Evolutionary conservation across 1,140 invertebrate genomes (phyloP).

Genomic region (Rhagoletis zephyria): DNA sequence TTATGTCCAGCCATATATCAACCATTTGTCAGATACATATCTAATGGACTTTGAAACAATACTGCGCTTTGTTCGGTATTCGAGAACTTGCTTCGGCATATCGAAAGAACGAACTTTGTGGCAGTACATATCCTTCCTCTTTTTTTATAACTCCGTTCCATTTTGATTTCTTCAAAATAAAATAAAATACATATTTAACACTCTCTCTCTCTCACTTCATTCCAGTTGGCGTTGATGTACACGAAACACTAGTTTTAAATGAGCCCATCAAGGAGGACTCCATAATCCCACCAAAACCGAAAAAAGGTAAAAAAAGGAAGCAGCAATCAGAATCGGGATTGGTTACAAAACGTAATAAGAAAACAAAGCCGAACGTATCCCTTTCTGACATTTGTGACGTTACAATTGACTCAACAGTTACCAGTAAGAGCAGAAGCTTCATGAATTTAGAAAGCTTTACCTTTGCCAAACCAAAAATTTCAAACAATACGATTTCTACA

Average conservation of each 20-base stretch:
- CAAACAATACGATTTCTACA: not conserved
- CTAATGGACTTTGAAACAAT: no score
- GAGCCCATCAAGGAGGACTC: not conserved
- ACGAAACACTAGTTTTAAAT: conserved; percentile 4
- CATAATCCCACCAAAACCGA: not conserved
- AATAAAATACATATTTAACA: not conserved
- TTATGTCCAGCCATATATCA: no score
- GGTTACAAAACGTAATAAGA: not conserved
- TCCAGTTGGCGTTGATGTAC: conserved; percentile 40
- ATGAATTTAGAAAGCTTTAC: conserved; percentile 36
- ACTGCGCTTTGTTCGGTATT: no score
- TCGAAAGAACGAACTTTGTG: no score
- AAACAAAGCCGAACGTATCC: not conserved
- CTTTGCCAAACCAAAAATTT: conserved; percentile 14
- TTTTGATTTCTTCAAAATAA: no score
- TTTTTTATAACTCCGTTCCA: no score
- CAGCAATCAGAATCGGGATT: not conserved
- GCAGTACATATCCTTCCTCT: no score
- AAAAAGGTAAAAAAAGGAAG: not conserved
- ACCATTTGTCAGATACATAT: no score
- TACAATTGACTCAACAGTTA: not conserved
- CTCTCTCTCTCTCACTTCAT: not conserved
- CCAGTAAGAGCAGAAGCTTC: not conserved
- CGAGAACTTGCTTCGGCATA: no score
- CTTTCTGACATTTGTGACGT: not conserved